Conservation (phyloP, 2,888 invertebrate species). For the Cyaniris semiargus region DNA sequence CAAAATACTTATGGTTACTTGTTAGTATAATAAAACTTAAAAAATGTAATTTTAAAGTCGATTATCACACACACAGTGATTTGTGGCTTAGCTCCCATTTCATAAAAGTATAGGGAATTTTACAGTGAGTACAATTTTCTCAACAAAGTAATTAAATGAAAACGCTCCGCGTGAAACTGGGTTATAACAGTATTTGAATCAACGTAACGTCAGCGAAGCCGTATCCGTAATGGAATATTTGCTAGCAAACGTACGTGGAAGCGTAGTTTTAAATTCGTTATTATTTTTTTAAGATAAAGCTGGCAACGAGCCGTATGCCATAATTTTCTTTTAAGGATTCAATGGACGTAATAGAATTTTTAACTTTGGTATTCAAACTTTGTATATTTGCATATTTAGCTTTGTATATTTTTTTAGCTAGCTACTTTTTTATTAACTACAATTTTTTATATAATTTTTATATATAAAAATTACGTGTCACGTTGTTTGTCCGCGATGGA, state of each 20-base stretch:
- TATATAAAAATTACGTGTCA: no score
- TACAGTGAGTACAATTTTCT: conserved; percentile 25
- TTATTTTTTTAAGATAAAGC: conserved; percentile 15
- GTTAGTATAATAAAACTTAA: no score
- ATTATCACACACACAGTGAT: neutral
- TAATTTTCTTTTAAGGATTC: neutral
- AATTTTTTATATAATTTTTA: no score
- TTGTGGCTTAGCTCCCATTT: neutral
- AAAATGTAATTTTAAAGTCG: neutral
- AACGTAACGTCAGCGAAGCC: conserved; percentile 40
- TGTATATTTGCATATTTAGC: neutral
- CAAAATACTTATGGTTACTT: no score
- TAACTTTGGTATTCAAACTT: neutral
- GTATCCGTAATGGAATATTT: conserved; percentile 39
- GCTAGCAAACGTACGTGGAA: conserved; percentile 39
- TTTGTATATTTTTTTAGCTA: no score
- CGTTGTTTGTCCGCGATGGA: no score
- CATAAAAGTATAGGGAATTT: conserved; percentile 21
- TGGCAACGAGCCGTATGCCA: neutral
- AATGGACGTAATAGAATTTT: neutral
- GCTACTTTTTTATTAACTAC: no score
- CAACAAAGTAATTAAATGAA: conserved; percentile 35
- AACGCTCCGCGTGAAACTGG: conserved; percentile 38
- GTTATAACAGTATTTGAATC: conserved; percentile 41
- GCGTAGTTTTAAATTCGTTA: conserved; percentile 24